phyloP scores from a whole-genome alignment of 2,888 invertebrate species.

The Euclidia mi region DNA sequence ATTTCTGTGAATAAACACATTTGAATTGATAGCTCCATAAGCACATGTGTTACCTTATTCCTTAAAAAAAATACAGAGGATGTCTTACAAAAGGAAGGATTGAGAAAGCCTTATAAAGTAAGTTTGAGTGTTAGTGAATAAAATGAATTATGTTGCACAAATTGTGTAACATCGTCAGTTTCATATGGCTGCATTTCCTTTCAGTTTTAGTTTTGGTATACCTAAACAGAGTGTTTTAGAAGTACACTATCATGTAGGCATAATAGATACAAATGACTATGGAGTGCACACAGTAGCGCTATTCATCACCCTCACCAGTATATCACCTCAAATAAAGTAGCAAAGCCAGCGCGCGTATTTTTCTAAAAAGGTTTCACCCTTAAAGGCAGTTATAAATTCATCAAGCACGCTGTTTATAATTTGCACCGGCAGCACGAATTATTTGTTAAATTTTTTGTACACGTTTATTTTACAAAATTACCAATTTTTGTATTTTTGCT shows the following conservation, averaged over 20 bases:
- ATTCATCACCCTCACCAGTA: slow-evolving; percentile 1
- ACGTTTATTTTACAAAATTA: slow-evolving; percentile 2
- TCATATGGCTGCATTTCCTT: too few relatives aligned
- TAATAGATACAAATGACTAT: slow-evolving; percentile 1
- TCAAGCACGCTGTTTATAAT: slow-evolving; percentile 29
- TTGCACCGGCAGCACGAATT: slow-evolving; percentile 20
- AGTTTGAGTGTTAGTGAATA: too few relatives aligned
- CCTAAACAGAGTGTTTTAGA: not conserved
- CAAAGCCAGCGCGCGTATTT: not conserved
- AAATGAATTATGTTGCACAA: too few relatives aligned
- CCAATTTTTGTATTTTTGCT: not conserved
- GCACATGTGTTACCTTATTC: too few relatives aligned
- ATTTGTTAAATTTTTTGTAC: slow-evolving; percentile 22
- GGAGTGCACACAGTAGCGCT: slow-evolving; percentile 1
- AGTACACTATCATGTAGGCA: not conserved
- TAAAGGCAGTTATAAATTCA: slow-evolving; percentile 28
- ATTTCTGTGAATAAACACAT: too few relatives aligned
- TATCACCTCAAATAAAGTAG: slow-evolving; percentile 1
- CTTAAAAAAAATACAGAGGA: too few relatives aligned
- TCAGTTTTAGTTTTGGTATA: too few relatives aligned
- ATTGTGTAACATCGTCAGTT: too few relatives aligned
- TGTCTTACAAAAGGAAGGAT: too few relatives aligned
- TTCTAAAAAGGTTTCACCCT: slow-evolving; percentile 3
- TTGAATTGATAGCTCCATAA: too few relatives aligned
- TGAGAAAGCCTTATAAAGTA: too few relatives aligned